Percentiles rank a stretch among this genome's conserved stretches.
These are phyloP conservation scores for Pholis gunnellus DNA, from an alignment of 2,113 vertebrate genomes.

Conservation along the genomic window DNA sequence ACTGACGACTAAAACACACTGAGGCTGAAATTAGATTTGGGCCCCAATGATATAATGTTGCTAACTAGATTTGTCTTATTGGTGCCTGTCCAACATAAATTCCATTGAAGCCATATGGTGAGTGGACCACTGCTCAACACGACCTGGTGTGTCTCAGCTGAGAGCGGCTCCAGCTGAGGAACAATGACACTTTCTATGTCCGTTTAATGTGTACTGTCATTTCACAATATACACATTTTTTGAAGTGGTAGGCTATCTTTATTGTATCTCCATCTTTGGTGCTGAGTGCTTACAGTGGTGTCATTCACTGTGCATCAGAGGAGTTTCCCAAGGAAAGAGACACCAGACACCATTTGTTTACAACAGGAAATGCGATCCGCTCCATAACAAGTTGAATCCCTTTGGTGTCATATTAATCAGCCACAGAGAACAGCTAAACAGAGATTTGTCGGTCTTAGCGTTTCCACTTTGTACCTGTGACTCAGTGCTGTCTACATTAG, in stretches of 20 bases:
- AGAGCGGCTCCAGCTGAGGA: conserved; percentile 14
- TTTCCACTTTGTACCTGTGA: neutral
- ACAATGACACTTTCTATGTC: conserved; percentile 49
- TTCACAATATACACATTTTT: conserved; percentile 13
- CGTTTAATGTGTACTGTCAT: conserved; percentile 23
- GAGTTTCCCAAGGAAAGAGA: conserved; percentile 11
- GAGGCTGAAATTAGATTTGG: conserved; percentile 82
- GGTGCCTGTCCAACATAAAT: conserved; percentile 85
- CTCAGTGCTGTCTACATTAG: neutral
- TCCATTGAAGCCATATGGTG: conserved; percentile 82
- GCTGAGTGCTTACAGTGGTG: neutral
- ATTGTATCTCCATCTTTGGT: conserved; percentile 26
- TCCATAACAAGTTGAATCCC: neutral
- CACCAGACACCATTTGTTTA: conserved; percentile 17
- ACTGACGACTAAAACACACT: conserved; percentile 77
- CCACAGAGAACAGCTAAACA: neutral
- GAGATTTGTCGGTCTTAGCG: neutral
- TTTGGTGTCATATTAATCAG: conserved; percentile 8
- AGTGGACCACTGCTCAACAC: conserved; percentile 54
- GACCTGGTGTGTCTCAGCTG: conserved; percentile 47
- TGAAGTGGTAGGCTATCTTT: conserved; percentile 9
- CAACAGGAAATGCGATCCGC: neutral
- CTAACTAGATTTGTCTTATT: conserved; percentile 84
- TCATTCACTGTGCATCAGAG: neutral
- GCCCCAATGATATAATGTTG: conserved; percentile 80